phyloP scores from a whole-genome alignment of 2,797 vertebrate genomes.

The Chelon labrosus region DNA sequence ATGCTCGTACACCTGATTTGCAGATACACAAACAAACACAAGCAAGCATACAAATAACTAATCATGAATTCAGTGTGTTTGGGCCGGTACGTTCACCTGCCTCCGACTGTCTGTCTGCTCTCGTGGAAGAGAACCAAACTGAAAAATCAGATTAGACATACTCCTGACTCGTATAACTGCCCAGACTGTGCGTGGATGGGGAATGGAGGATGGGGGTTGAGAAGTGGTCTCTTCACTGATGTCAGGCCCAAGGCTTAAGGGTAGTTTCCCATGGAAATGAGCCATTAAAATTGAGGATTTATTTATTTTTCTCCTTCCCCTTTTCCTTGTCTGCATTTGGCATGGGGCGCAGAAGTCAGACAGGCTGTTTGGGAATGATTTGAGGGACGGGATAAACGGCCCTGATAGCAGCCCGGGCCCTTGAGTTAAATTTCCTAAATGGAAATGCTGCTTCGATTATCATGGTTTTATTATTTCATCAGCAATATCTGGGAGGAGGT shows the following conservation, averaged over 20 bases:
- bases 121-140: slow-evolving; percentile 28
- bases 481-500: slow-evolving; percentile 58
- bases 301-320: slow-evolving; percentile 77
- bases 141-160: slow-evolving; percentile 66
- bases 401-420: slow-evolving; percentile 44
- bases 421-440: slow-evolving; percentile 66
- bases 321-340: slow-evolving; percentile 64
- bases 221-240: slow-evolving; percentile 62
- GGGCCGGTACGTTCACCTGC: slow-evolving; percentile 27
- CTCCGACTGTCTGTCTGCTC: slow-evolving; percentile 16
- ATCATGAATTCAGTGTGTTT: slow-evolving; percentile 24
- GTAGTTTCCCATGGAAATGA: slow-evolving; percentile 82
- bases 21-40: neutral
- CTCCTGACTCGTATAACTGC: slow-evolving; percentile 30
- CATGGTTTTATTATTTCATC: slow-evolving; percentile 73
- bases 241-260: slow-evolving; percentile 68
- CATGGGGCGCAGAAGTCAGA: slow-evolving; percentile 57
- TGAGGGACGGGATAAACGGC: slow-evolving; percentile 41
- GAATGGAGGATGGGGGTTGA: slow-evolving; percentile 48
- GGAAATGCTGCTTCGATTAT: slow-evolving; percentile 71
- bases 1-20: slow-evolving; percentile 7
- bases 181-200: slow-evolving; percentile 39
- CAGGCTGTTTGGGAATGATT: slow-evolving; percentile 71
- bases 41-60: slow-evolving; percentile 6
- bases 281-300: slow-evolving; percentile 78